These are phyloP conservation scores for Bambusicola thoracicus DNA, from an alignment of 2,113 vertebrate genomes.

Conservation along the genomic window DNA sequence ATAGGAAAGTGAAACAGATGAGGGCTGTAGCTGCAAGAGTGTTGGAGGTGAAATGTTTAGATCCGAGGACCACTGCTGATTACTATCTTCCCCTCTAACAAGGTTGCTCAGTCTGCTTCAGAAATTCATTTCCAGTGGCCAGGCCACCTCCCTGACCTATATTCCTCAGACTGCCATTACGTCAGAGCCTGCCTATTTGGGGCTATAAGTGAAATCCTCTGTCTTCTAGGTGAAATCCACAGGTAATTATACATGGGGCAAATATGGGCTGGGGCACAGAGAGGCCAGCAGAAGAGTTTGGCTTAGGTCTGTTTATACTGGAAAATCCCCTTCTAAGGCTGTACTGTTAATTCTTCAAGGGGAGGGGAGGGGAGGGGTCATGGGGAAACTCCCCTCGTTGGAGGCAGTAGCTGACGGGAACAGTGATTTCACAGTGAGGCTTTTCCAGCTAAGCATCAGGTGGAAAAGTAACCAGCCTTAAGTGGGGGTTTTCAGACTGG, in stretches of 20 bases:
- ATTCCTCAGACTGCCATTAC: slow-evolving; percentile 71
- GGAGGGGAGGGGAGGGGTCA: slow-evolving; percentile 31
- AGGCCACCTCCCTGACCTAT: slow-evolving; percentile 78
- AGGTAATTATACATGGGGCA: slow-evolving; percentile 60
- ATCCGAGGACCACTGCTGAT: slow-evolving; percentile 71
- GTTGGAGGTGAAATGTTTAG: slow-evolving; percentile 73
- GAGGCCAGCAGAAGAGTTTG: slow-evolving; percentile 69
- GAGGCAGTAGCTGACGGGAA: not conserved
- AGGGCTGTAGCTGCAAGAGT: slow-evolving; percentile 71
- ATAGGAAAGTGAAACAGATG: slow-evolving; percentile 82
- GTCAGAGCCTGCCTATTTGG: slow-evolving; percentile 72
- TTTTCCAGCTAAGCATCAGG: not conserved
- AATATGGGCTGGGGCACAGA: slow-evolving; percentile 57
- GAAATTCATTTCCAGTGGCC: slow-evolving; percentile 63
- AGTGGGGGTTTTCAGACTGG: not conserved
- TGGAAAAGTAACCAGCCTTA: not conserved
- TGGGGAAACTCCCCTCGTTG: slow-evolving; percentile 12
- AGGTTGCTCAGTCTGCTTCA: slow-evolving; percentile 68
- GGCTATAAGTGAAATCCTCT: slow-evolving; percentile 67
- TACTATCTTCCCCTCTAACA: slow-evolving; percentile 75
- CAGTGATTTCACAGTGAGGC: slow-evolving; percentile 43
- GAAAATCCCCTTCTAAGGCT: slow-evolving; percentile 70
- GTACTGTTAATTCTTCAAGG: slow-evolving; percentile 36
- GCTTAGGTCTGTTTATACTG: slow-evolving; percentile 61
- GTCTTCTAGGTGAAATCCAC: slow-evolving; percentile 60